Evolutionary conservation across 2,797 vertebrate genomes (phyloP).

Genomic region (Lagothrix lagotricha): DNA sequence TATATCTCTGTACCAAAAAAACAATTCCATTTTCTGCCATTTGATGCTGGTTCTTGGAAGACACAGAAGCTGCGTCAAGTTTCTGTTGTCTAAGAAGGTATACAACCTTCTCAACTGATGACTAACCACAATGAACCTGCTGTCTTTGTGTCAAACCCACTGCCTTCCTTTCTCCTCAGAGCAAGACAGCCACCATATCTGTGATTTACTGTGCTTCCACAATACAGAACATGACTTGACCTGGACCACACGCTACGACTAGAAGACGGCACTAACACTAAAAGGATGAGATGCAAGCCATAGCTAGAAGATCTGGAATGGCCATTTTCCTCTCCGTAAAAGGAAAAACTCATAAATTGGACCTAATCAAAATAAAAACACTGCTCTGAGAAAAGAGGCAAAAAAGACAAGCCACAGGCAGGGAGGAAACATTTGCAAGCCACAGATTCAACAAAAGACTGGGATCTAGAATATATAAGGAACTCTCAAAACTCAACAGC

Average conservation of each 20-base stretch:
- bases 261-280: not conserved
- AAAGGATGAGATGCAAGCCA: not conserved
- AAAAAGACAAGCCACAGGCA: not conserved
- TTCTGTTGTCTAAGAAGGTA: not conserved
- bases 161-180: not conserved
- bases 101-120: not conserved
- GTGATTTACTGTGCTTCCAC: not conserved
- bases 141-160: not conserved
- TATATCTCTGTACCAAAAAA: not conserved
- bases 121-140: not conserved
- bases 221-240: not conserved
- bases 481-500: not conserved
- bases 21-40: not conserved
- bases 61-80: not conserved
- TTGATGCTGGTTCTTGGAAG: not conserved
- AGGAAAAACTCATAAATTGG: not conserved
- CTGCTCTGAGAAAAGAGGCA: not conserved
- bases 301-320: not conserved
- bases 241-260: not conserved
- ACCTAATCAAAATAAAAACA: not conserved
- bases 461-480: not conserved
- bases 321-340: not conserved
- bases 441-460: not conserved
- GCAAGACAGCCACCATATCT: not conserved
- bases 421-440: not conserved